Evolutionary conservation across 1,140 invertebrate species (phyloP).

Genomic region (Amphibalanus amphitrite): DNA sequence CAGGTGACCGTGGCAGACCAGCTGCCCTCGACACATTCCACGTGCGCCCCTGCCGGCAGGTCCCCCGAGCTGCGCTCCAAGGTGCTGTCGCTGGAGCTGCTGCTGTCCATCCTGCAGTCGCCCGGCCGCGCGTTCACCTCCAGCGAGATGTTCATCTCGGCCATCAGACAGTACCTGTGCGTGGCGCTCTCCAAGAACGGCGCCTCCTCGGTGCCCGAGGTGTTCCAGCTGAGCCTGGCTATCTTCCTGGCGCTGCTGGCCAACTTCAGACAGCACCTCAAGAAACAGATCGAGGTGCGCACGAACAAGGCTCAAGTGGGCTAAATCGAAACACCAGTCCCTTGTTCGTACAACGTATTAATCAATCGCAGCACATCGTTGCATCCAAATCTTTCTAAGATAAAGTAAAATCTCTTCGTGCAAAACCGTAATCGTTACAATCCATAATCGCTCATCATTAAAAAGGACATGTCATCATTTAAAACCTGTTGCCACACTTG

Average conservation of each 20-base stretch:
- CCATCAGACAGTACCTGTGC: constrained; percentile 96
- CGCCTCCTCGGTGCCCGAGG: constrained; percentile 88
- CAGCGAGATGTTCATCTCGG: constrained; percentile 96
- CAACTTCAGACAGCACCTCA: constrained; percentile 94
- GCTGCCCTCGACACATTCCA: too few species aligned
- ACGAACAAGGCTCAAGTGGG: too few species aligned
- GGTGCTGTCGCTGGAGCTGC: constrained; percentile 83
- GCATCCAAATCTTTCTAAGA: too few species aligned
- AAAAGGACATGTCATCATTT: too few species aligned
- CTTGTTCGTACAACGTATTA: too few species aligned
- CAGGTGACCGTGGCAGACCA: too few species aligned
- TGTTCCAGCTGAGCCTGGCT: constrained; percentile 90
- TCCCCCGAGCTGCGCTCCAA: constrained; percentile 89
- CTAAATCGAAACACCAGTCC: too few species aligned
- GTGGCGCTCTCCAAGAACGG: constrained; percentile 97
- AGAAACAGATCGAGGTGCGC: constrained; percentile 93
- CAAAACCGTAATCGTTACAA: too few species aligned
- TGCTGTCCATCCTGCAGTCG: constrained; percentile 91
- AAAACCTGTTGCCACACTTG: too few species aligned
- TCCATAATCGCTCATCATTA: too few species aligned
- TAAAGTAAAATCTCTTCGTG: too few species aligned
- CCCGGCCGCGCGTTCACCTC: constrained; percentile 86
- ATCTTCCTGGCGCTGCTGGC: constrained; percentile 90
- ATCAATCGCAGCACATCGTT: too few species aligned
- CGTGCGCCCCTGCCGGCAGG: constrained; percentile 22